A percentile compares a stretch with the other conserved stretches of the same genome.
Conservation (phyloP, 2,113 vertebrate species). For the Cichladusa arquata region DNA sequence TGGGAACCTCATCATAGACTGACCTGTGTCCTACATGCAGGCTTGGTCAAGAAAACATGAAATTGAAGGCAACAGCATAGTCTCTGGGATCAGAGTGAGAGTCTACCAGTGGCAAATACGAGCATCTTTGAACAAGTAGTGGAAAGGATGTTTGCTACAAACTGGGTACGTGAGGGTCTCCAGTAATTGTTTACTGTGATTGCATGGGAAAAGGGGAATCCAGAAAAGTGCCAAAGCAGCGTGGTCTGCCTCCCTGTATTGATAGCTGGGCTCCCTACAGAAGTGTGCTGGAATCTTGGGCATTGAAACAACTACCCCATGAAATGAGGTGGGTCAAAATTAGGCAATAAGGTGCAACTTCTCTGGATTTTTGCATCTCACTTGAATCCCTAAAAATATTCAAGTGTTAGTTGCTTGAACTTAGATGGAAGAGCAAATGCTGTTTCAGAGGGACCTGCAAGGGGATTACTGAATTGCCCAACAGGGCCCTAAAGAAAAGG, state of each 20-base stretch:
- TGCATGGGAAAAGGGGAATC: background rate
- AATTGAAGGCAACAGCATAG: background rate
- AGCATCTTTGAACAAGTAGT: background rate
- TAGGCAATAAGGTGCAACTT: background rate
- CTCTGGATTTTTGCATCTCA: background rate
- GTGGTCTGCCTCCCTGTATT: background rate
- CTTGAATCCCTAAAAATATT: background rate
- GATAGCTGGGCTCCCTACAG: background rate
- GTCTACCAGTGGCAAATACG: background rate
- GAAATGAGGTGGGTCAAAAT: background rate
- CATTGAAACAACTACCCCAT: too few relatives aligned
- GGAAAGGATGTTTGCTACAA: background rate
- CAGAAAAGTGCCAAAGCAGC: background rate
- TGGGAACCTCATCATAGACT: background rate
- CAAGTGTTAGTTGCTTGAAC: background rate
- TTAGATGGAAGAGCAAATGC: background rate
- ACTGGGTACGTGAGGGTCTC: fast-evolving
- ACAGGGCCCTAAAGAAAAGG: background rate
- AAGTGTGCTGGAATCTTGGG: background rate
- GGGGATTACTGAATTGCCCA: background rate
- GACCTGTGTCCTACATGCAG: background rate
- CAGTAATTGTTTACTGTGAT: background rate
- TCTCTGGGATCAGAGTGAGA: background rate
- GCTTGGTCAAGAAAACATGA: background rate
- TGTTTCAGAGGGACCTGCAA: background rate